These are phyloP conservation scores for Bujurquina vittata DNA, from an alignment of 2,113 vertebrate species.

Conservation along the genomic window DNA sequence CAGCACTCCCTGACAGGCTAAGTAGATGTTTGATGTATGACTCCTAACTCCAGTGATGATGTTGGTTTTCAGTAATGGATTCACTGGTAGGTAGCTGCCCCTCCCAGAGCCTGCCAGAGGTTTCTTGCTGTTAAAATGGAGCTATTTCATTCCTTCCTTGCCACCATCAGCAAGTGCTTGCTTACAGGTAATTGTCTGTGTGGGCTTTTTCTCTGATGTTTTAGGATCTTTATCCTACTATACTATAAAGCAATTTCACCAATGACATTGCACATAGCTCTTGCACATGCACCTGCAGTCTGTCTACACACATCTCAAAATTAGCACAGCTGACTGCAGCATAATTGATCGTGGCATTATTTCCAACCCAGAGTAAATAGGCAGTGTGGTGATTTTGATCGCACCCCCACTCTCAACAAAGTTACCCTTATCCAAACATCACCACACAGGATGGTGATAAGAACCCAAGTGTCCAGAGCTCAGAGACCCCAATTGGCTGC, in stretches of 20 bases:
- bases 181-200: neutral
- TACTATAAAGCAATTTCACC: neutral
- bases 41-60: neutral
- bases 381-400: too few relatives aligned
- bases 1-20: neutral
- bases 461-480: too few relatives aligned
- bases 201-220: neutral
- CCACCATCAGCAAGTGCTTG: neutral
- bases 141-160: neutral
- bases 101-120: neutral
- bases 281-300: neutral
- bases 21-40: slow-evolving; percentile 18
- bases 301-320: neutral
- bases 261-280: neutral
- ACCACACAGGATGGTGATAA: too few relatives aligned
- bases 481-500: too few relatives aligned
- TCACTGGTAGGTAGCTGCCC: neutral
- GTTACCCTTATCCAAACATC: too few relatives aligned
- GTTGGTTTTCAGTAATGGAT: neutral
- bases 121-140: neutral
- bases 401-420: too few relatives aligned
- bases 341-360: neutral
- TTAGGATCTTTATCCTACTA: neutral
- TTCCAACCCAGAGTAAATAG: neutral
- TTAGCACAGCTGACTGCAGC: neutral